Percentiles rank a stretch among this genome's conserved stretches.
phyloP scores from a whole-genome alignment of 2,888 invertebrate genomes.

The Ditula angustiorana region DNA sequence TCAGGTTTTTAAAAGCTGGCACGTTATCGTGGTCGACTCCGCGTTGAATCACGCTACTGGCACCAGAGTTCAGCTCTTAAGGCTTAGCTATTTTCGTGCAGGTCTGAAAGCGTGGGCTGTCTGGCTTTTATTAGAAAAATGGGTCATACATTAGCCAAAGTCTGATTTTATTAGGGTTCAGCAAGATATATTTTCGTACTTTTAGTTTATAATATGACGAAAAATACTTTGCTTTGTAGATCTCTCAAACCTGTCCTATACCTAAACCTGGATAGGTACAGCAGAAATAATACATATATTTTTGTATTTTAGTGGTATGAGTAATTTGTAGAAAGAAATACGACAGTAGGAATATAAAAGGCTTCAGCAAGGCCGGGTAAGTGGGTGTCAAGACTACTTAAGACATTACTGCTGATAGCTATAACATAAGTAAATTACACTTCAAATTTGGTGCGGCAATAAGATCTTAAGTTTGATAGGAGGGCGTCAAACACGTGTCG shows the following conservation, averaged over 20 bases:
- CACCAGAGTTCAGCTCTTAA: slow-evolving; percentile 18
- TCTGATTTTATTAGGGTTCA: slow-evolving; percentile 13
- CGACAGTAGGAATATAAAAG: not conserved
- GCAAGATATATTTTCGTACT: slow-evolving; percentile 23
- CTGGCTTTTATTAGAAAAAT: slow-evolving; percentile 39
- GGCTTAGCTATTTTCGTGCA: slow-evolving; percentile 37
- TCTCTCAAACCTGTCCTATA: too few relatives aligned
- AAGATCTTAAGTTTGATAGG: slow-evolving; percentile 15
- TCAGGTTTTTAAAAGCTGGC: too few relatives aligned
- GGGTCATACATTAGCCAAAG: slow-evolving; percentile 30
- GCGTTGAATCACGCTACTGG: not conserved
- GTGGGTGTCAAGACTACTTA: not conserved
- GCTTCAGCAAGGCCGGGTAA: not conserved
- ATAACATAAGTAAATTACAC: not conserved
- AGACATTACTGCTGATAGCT: not conserved
- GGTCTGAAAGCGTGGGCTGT: slow-evolving; percentile 38
- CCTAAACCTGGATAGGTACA: too few relatives aligned
- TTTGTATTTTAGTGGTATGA: not conserved
- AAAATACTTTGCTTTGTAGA: not conserved
- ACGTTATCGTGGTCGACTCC: too few relatives aligned
- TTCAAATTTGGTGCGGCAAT: slow-evolving; percentile 9
- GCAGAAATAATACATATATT: not conserved
- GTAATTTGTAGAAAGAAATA: not conserved
- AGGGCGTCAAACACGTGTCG: slow-evolving; percentile 18
- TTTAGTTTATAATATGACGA: not conserved